These are phyloP conservation scores for Eulemur rubriventer DNA, from an alignment of 2,797 vertebrate species.

Conservation along the genomic window DNA sequence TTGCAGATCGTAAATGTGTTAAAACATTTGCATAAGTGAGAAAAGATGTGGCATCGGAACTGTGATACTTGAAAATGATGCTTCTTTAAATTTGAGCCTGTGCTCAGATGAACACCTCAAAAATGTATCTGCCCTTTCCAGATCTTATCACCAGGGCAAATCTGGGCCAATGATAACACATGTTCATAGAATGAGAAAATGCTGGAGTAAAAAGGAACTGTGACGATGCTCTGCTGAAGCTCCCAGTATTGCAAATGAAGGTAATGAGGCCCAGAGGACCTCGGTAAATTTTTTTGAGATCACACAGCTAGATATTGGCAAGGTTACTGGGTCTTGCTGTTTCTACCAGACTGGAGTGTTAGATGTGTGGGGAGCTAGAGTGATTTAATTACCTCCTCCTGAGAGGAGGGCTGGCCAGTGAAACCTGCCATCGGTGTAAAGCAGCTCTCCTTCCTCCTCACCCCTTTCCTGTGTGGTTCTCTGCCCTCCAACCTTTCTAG, in stretches of 20 bases:
- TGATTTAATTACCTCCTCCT: not conserved
- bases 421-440: not conserved
- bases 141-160: not conserved
- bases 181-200: not conserved
- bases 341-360: too few species aligned
- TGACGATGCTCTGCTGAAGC: too few species aligned
- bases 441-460: not conserved
- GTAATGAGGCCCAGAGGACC: not conserved
- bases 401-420: not conserved
- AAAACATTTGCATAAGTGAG: not conserved
- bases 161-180: not conserved
- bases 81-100: not conserved
- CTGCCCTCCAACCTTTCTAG: not conserved
- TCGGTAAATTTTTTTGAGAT: not conserved
- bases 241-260: not conserved
- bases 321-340: not conserved
- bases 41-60: not conserved
- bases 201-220: not conserved
- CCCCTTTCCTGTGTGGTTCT: not conserved
- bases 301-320: not conserved
- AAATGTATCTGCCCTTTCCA: not conserved
- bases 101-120: not conserved
- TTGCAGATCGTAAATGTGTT: not conserved
- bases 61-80: not conserved
- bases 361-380: not conserved